These are phyloP conservation scores for Trypoxylus dichotomus DNA, from an alignment of 1,140 invertebrate genomes.

Conservation along the genomic window DNA sequence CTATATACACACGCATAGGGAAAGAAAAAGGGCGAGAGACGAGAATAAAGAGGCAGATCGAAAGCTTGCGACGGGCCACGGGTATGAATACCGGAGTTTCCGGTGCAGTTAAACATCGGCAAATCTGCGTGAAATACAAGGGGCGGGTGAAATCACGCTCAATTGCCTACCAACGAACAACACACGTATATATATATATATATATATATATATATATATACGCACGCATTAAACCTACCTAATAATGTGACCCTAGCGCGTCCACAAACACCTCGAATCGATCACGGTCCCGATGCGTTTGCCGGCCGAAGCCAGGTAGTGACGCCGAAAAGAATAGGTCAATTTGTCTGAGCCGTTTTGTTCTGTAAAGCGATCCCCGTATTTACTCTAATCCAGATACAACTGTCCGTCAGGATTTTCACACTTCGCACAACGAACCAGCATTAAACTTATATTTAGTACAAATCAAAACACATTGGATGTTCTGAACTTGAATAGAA, in stretches of 20 bases:
- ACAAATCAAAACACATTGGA: slow-evolving; percentile 25
- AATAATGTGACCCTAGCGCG: slow-evolving; percentile 4
- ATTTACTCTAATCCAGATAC: slow-evolving; percentile 30
- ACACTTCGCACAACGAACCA: slow-evolving; percentile 14
- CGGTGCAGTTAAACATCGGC: slow-evolving; percentile 31
- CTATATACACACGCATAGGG: background rate
- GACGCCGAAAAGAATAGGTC: background rate
- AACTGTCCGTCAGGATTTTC: slow-evolving; percentile 30
- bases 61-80: slow-evolving; percentile 2
- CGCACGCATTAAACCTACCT: slow-evolving; percentile 1
- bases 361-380: slow-evolving; percentile 17
- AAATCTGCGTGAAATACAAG: slow-evolving; percentile 32
- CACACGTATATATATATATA: too few relatives aligned
- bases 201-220: too few relatives aligned
- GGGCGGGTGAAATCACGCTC: slow-evolving; percentile 31
- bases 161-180: slow-evolving; percentile 29
- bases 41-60: background rate
- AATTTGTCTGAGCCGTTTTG: slow-evolving; percentile 31
- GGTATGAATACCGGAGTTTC: slow-evolving; percentile 26
- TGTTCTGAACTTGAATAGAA: background rate
- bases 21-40: slow-evolving; percentile 12
- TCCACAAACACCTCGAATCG: background rate
- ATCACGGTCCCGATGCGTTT: background rate
- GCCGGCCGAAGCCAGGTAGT: background rate
- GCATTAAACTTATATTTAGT: slow-evolving; percentile 28